A percentile compares a stretch with the other conserved stretches of the same genome.
Evolutionary conservation across 1,140 invertebrate species (phyloP).

Genomic region (Pristionchus pacificus): DNA sequence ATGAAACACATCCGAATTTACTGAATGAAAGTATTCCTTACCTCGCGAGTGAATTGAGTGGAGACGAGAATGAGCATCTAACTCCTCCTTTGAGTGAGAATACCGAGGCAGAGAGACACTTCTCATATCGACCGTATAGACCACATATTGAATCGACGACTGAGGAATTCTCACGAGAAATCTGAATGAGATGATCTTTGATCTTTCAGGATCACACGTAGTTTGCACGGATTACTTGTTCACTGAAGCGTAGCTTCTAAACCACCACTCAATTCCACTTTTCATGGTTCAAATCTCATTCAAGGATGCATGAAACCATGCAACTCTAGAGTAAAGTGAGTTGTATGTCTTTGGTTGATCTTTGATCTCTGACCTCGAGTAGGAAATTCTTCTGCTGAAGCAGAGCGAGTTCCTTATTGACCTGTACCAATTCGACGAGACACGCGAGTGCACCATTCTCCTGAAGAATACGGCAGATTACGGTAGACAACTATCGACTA

Average conservation of each 20-base stretch:
- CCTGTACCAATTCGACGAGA: slow-evolving; percentile 50
- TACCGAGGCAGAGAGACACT: slow-evolving; percentile 44
- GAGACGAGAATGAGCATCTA: slow-evolving; percentile 54
- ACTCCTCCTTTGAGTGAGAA: slow-evolving; percentile 31
- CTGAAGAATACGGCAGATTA: slow-evolving; percentile 20
- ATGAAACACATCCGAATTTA: too few relatives aligned
- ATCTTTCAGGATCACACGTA: too few relatives aligned
- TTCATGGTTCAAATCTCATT: too few relatives aligned
- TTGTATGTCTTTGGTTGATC: slow-evolving; percentile 18
- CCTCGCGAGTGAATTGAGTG: slow-evolving; percentile 51
- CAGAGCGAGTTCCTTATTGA: slow-evolving; percentile 46
- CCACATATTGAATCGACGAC: slow-evolving; percentile 40
- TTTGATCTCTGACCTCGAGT: slow-evolving; percentile 36
- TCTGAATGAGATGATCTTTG: slow-evolving; percentile 8
- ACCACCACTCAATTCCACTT: too few relatives aligned
- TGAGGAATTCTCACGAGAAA: slow-evolving; percentile 32
- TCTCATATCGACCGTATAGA: slow-evolving; percentile 48
- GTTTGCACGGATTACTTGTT: too few relatives aligned
- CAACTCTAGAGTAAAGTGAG: too few relatives aligned
- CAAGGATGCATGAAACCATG: too few relatives aligned
- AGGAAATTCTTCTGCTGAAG: slow-evolving; percentile 49
- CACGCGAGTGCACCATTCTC: slow-evolving; percentile 51
- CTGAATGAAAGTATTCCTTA: too few relatives aligned
- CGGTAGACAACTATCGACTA: background rate
- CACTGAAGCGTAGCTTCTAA: too few relatives aligned